These are phyloP conservation scores for Anthonomus grandis DNA, from an alignment of 1,140 invertebrate genomes.

Conservation along the genomic window DNA sequence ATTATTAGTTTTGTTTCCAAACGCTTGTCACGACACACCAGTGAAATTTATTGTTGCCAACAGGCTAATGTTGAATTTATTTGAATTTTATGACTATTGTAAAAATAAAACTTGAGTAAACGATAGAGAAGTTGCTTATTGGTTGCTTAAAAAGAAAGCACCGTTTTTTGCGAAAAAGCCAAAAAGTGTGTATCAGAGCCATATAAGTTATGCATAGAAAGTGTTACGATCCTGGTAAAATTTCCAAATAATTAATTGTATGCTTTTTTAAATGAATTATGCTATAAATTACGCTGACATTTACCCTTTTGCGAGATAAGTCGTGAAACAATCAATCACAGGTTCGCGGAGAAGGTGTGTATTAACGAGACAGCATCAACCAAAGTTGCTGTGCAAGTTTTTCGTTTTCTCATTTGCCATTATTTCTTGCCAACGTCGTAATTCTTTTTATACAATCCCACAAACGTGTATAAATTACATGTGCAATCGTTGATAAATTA, in stretches of 20 bases:
- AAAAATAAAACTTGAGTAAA: neutral
- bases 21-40: slow-evolving; percentile 21
- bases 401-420: slow-evolving; percentile 12
- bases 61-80: slow-evolving; percentile 6
- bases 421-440: neutral
- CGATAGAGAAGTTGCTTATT: no score
- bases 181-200: no score
- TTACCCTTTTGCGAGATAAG: slow-evolving; percentile 8
- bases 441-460: slow-evolving; percentile 11
- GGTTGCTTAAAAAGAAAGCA: no score
- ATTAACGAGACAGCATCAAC: slow-evolving; percentile 1
- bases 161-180: no score
- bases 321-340: slow-evolving; percentile 8
- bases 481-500: neutral
- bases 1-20: slow-evolving; percentile 20
- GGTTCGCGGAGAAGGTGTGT: slow-evolving; percentile 7
- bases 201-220: no score
- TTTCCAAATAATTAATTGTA: no score
- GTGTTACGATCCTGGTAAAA: no score
- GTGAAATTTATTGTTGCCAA: slow-evolving; percentile 14
- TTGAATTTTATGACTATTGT: no score
- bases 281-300: neutral
- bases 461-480: slow-evolving; percentile 8
- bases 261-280: no score
- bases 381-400: slow-evolving; percentile 1